These are phyloP conservation scores for Apis cerana DNA, from an alignment of 1,140 invertebrate genomes.

Conservation along the genomic window DNA sequence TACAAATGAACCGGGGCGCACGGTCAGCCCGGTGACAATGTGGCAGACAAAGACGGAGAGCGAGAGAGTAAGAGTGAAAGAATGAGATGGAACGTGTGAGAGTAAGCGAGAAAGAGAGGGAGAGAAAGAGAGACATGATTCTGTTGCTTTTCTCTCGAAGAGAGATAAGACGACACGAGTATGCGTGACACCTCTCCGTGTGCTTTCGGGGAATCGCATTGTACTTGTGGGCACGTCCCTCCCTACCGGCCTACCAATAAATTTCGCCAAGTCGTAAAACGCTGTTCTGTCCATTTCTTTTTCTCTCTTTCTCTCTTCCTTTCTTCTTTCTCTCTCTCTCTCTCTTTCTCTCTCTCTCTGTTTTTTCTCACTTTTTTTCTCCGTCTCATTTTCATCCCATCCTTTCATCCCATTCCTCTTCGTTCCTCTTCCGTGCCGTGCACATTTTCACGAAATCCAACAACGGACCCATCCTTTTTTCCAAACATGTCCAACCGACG, in stretches of 20 bases:
- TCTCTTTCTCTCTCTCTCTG: background rate
- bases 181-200: conserved; percentile 60
- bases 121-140: conserved; percentile 17
- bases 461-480: background rate
- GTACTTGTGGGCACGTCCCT: conserved; percentile 71
- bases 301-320: no score
- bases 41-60: background rate
- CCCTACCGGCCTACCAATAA: conserved; percentile 72
- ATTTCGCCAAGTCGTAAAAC: conserved; percentile 74
- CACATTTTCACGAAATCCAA: conserved; percentile 35
- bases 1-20: conserved; percentile 60
- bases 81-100: background rate
- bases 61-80: background rate
- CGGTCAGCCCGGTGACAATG: conserved; percentile 50
- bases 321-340: no score
- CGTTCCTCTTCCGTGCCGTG: background rate
- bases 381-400: background rate
- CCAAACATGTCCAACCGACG: background rate
- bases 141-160: conserved; percentile 44
- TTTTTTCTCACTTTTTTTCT: background rate
- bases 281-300: conserved; percentile 32
- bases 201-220: conserved; percentile 72
- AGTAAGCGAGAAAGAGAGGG: background rate
- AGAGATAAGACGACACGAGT: conserved; percentile 55
- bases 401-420: no score